Conservation (phyloP, 2,888 invertebrate species). For the Epiblema foenella region DNA sequence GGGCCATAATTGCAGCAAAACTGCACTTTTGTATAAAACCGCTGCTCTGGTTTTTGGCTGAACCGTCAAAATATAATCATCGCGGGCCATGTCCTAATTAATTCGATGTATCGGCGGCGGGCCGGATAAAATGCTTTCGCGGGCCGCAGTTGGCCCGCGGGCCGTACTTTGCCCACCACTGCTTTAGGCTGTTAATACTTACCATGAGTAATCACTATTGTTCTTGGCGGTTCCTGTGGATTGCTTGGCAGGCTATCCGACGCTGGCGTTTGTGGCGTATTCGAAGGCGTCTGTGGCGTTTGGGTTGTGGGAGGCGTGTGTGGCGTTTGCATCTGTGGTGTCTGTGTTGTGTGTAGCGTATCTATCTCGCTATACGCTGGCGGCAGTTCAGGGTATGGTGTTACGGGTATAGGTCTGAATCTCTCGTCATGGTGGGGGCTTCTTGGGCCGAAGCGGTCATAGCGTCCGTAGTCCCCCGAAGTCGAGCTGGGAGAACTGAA, state of each 20-base stretch:
- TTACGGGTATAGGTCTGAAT: conserved; percentile 48
- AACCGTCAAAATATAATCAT: too few relatives aligned
- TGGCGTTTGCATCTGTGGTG: neutral
- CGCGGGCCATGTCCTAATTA: too few relatives aligned
- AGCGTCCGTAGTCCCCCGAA: conserved; percentile 53
- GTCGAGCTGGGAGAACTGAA: conserved; percentile 55
- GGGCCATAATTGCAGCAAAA: too few relatives aligned
- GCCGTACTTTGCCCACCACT: too few relatives aligned
- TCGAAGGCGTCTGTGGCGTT: conserved; percentile 21
- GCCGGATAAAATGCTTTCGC: too few relatives aligned
- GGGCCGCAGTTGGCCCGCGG: too few relatives aligned
- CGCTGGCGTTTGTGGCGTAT: conserved; percentile 23
- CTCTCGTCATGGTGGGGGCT: conserved; percentile 53
- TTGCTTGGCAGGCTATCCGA: conserved; percentile 1
- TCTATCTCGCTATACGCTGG: conserved; percentile 69
- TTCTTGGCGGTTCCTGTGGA: conserved; percentile 54
- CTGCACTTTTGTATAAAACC: too few relatives aligned
- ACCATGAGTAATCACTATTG: conserved; percentile 63
- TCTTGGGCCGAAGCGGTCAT: conserved; percentile 43
- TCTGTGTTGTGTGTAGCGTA: conserved; percentile 40
- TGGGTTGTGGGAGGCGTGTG: conserved; percentile 38
- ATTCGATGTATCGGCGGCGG: too few relatives aligned
- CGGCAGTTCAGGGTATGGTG: conserved; percentile 65
- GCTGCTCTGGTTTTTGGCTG: too few relatives aligned
- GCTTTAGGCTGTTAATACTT: too few relatives aligned